phyloP scores from a whole-genome alignment of 2,797 vertebrate genomes.

The Zenarchopterus dispar region DNA sequence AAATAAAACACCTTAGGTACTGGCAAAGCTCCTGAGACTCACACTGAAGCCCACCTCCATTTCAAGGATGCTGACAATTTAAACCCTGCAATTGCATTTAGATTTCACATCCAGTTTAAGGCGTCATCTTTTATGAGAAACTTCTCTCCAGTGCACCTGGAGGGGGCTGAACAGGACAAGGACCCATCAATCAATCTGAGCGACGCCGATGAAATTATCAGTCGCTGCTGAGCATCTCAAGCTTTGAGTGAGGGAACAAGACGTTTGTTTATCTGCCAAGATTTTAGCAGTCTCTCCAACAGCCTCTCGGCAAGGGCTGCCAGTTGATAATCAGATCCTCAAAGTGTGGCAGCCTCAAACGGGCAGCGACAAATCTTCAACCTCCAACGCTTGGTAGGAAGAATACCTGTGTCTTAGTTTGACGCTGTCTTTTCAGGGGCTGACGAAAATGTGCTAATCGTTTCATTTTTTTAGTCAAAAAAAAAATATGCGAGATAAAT shows the following conservation, averaged over 20 bases:
- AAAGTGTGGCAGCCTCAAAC: slow-evolving; percentile 30
- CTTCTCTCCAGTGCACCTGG: slow-evolving; percentile 55
- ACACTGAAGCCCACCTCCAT: slow-evolving; percentile 42
- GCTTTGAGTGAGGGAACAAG: slow-evolving; percentile 53
- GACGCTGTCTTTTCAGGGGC: slow-evolving; percentile 5
- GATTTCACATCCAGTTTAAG: slow-evolving; percentile 67
- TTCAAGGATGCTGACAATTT: slow-evolving; percentile 67
- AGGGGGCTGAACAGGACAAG: slow-evolving; percentile 44
- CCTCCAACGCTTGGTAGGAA: slow-evolving; percentile 44
- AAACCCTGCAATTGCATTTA: slow-evolving; percentile 67
- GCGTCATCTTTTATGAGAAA: slow-evolving; percentile 74
- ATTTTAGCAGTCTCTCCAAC: slow-evolving; percentile 53
- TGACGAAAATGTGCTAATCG: slow-evolving; percentile 2
- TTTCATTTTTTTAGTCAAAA: slow-evolving; percentile 18
- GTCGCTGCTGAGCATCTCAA: slow-evolving; percentile 57
- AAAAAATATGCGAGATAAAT: slow-evolving; percentile 14
- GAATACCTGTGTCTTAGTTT: slow-evolving; percentile 15
- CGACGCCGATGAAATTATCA: slow-evolving; percentile 71
- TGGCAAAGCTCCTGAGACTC: slow-evolving; percentile 56
- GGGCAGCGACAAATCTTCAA: slow-evolving; percentile 25
- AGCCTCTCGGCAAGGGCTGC: slow-evolving; percentile 50
- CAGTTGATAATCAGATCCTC: slow-evolving; percentile 62
- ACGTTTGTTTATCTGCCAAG: slow-evolving; percentile 71
- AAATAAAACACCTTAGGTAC: slow-evolving; percentile 70
- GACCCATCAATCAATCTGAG: slow-evolving; percentile 78